Evolutionary conservation across 2,797 vertebrate species (phyloP), one percentile per base, ranked within the genome.

Genomic region (Poecilia picta): DNA sequence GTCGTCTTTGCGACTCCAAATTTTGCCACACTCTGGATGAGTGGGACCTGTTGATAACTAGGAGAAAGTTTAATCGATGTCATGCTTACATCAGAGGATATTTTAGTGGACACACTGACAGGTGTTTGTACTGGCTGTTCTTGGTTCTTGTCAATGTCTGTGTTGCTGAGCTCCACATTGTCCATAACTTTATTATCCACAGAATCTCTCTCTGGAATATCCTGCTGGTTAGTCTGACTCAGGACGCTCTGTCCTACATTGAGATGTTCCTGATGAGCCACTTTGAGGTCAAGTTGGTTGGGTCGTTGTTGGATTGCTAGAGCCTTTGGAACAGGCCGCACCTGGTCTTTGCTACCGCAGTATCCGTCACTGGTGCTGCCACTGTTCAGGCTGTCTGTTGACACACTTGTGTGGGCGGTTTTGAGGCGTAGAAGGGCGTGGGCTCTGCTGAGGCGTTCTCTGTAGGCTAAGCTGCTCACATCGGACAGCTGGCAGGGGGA

Each of bases 311-410:
- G 97, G 0, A 95, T 91, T 81, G 95, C 90, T 2, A 91, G 71
- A 0, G 96, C 92, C 83, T 93, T 95, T 18, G 94, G 91, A 74
- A 94, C 94, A n/a, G 96, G 95, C 77, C 85, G 93, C 76, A 97
- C 92, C 90, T 97, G 97, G 66, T 98, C 98, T 81, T 96, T 97
- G 73, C 97, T 96, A 43, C 95, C 95, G 53, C 96, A 97, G 91
- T 97, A 98, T 7, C 97, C 97, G 0, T 99, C 98, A 0, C 97
- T 98, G 79, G 96, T 97, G 93, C 97, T 99, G 77, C 97, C 95
- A 6, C 98, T 99, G 90, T 99, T 98, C 15, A 99, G 95, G 85
- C 98, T 99, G 93, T 99, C 98, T 0, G 97, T 98, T 81, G 98
- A 98, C 51, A 99, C 94, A 90, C 97, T 99, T 41, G 97, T 96